Percentiles rank a stretch among this genome's conserved stretches.
Conservation (phyloP, 1,140 invertebrate genomes). For the Maconellicoccus hirsutus region DNA sequence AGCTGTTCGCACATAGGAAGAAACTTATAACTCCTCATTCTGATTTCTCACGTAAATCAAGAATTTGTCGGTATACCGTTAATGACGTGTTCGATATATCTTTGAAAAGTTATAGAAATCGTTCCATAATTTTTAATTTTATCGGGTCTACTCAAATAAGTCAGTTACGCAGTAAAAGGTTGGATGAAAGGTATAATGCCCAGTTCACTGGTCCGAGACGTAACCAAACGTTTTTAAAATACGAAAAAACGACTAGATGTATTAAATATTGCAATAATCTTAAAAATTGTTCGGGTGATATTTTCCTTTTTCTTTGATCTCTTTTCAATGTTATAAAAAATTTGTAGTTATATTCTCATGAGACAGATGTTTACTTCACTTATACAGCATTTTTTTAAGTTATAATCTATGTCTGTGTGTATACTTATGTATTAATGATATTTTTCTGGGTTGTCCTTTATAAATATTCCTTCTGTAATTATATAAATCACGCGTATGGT, state of each 20-base stretch:
- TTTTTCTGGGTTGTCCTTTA: too few species aligned
- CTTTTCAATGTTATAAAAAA: background rate
- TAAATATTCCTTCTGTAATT: too few species aligned
- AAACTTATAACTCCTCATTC: background rate
- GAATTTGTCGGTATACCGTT: background rate
- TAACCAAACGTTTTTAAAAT: background rate
- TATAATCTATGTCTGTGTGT: too few species aligned
- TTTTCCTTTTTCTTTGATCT: background rate
- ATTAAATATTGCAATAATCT: background rate
- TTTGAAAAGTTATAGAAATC: background rate
- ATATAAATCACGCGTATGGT: too few species aligned
- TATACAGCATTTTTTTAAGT: too few species aligned
- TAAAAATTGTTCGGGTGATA: background rate
- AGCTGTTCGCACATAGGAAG: background rate
- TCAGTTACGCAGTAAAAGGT: background rate
- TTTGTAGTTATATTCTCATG: too few species aligned
- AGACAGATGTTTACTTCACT: too few species aligned
- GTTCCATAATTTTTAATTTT: background rate
- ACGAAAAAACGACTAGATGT: background rate
- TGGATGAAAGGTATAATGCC: background rate
- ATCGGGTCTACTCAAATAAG: background rate
- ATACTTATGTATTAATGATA: too few species aligned
- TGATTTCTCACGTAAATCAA: background rate
- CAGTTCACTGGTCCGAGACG: background rate
- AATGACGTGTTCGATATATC: background rate